Percentiles rank a stretch among this genome's conserved stretches.
Conservation (phyloP, 2,797 vertebrate genomes). For the Acrossocheilus wenchowensis region DNA sequence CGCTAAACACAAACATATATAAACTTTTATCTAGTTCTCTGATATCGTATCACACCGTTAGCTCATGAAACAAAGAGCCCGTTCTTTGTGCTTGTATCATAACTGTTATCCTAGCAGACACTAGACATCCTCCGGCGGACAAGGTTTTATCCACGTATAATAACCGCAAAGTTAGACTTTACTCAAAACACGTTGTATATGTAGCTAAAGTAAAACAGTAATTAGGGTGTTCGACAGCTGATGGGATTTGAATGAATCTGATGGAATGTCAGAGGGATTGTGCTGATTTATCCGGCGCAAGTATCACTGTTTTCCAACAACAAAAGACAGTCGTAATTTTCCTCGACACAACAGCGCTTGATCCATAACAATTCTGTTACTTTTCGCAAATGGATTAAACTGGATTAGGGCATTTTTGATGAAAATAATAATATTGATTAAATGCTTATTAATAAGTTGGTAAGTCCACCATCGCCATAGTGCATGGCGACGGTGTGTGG, state of each 20-base stretch:
- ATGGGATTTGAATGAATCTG: slow-evolving; percentile 28
- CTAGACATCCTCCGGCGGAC: not conserved
- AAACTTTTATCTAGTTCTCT: not conserved
- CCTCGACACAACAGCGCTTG: not conserved
- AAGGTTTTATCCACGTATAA: not conserved
- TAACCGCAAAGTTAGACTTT: not conserved
- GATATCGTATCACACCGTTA: not conserved
- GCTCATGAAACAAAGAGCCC: slow-evolving; percentile 40
- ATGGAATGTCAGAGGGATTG: slow-evolving; percentile 34
- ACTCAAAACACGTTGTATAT: not conserved
- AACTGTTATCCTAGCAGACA: slow-evolving; percentile 13
- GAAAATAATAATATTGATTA: not conserved
- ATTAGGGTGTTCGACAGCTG: not conserved
- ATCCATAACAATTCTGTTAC: not conserved
- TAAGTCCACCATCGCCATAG: slow-evolving; percentile 16
- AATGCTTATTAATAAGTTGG: slow-evolving; percentile 34
- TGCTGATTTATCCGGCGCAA: slow-evolving; percentile 1
- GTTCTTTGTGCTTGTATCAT: slow-evolving; percentile 46
- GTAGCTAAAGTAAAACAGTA: not conserved
- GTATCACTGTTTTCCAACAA: slow-evolving; percentile 28
- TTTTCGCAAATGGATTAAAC: not conserved
- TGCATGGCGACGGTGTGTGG: slow-evolving; percentile 14
- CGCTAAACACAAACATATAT: not conserved
- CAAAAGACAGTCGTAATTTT: slow-evolving; percentile 18
- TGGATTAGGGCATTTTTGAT: not conserved